Evolutionary conservation across 2,888 invertebrate species (phyloP), one percentile per base, ranked within the genome.

Genomic region (Ochlodes sylvanus): DNA sequence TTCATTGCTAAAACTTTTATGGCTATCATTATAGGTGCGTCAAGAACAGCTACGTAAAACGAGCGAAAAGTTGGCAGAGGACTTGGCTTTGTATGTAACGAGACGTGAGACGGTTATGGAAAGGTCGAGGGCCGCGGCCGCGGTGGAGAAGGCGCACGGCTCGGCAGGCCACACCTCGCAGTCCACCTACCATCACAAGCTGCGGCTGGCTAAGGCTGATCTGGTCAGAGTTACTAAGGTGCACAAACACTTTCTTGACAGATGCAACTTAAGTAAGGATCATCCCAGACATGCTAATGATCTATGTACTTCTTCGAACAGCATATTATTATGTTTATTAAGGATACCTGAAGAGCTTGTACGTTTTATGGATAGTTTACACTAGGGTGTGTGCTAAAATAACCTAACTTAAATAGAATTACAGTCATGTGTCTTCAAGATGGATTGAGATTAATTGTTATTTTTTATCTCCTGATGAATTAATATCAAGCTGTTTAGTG

Each of bases 11-110:
- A 5, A 10, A 56, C 38, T 38, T 9, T 17, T 17, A 38, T 60
- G 32, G 38, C 41, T 9, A 27, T 41, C 10, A 7, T 6, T 15
- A n/a, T 14, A 91, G 93, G 92, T 92, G 0, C 91, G 92, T 41
- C 86, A 89, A 9, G 92, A 92, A 63, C 93, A 93, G 69, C 84
- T 93, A 0, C 88, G 90, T 1, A 88, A 89, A 34, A 92, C 91
- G 0, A 81, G 88, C 14, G 90, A 92, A 71, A 90, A 91, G 75
- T 71, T 93, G 14, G 81, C 93, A 0, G 91, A 90, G 52, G 93
- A 94, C 71, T 73, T 94, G 69, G 92, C 92, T 0, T 76, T 85
- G 61, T 91, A 90, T 74, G 90, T 94, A 69, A 89, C 87, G 17
- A 83, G 92, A 0, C 84, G 94, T 0, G 92, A 90, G 72, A 90